A percentile compares a stretch with the other conserved stretches of the same genome.
phyloP scores from a whole-genome alignment of 1,140 invertebrate genomes.

The Drosophila bifasciata region DNA sequence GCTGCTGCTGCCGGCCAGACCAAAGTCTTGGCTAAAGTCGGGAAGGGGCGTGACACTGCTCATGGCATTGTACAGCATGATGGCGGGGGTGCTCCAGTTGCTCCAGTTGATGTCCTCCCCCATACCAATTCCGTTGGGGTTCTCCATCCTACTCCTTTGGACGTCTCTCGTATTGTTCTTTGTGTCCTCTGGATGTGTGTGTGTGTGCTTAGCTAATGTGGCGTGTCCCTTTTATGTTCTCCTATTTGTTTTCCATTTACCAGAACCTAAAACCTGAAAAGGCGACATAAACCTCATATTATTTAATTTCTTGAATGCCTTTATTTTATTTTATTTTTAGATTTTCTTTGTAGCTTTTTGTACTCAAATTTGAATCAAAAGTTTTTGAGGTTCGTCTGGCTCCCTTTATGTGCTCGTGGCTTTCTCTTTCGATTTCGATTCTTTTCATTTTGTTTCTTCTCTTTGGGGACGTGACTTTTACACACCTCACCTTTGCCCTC shows the following conservation, averaged over 20 bases:
- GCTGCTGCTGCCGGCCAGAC: conserved; percentile 11
- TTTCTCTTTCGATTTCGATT: conserved; percentile 33
- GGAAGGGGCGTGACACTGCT: conserved; percentile 53
- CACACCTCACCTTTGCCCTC: no score
- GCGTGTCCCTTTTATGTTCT: conserved; percentile 49
- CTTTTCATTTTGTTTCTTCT: conserved; percentile 54
- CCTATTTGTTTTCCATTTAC: conserved; percentile 75
- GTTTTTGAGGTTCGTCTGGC: conserved; percentile 27
- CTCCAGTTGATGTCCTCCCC: no score
- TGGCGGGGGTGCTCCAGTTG: conserved; percentile 66
- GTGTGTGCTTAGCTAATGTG: conserved; percentile 62
- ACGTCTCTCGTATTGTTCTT: conserved; percentile 10
- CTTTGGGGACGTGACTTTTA: conserved; percentile 38
- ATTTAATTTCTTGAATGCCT: conserved; percentile 48
- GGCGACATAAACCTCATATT: conserved; percentile 42
- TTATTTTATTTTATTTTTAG: conserved; percentile 11
- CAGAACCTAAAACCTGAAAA: conserved; percentile 46
- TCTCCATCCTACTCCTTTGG: conserved; percentile 33
- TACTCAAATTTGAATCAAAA: conserved; percentile 45
- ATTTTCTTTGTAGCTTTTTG: conserved; percentile 38
- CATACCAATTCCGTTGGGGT: no score
- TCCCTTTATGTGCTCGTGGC: no score
- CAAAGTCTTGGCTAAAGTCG: conserved; percentile 40
- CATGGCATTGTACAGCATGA: conserved; percentile 58
- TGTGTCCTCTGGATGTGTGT: conserved; percentile 6